phyloP scores from a whole-genome alignment of 2,113 vertebrate genomes.

The Morone saxatilis region DNA sequence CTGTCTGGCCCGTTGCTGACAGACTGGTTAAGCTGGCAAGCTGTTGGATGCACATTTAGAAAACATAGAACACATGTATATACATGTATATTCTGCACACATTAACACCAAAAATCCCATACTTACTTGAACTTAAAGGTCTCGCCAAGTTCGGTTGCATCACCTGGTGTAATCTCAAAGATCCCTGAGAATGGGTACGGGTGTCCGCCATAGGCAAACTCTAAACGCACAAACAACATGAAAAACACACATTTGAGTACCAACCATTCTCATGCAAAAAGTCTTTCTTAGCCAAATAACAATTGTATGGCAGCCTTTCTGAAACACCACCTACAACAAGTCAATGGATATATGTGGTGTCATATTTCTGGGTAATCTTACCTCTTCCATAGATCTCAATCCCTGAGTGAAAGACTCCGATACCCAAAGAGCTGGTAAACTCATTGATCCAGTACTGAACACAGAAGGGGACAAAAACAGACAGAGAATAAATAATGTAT shows the following conservation, averaged over 20 bases:
- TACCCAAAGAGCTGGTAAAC: constrained; percentile 97
- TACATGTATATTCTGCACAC: not conserved
- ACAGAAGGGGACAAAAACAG: constrained; percentile 12
- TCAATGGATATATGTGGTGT: not conserved
- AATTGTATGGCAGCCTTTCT: not conserved
- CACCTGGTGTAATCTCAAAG: constrained; percentile 98
- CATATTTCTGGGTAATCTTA: constrained; percentile 71
- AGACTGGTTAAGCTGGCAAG: not conserved
- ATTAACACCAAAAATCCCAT: not conserved
- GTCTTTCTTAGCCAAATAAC: not conserved
- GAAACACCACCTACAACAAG: constrained; percentile 8
- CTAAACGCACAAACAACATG: constrained; percentile 75
- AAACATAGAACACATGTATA: not conserved
- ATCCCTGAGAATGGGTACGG: constrained; percentile 99
- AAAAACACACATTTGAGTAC: not conserved
- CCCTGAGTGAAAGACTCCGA: constrained; percentile 99
- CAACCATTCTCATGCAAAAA: not conserved
- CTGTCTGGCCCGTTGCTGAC: not conserved
- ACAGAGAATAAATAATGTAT: not conserved
- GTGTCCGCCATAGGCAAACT: constrained; percentile 99
- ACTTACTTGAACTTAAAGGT: constrained; percentile 99
- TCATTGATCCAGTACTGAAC: constrained; percentile 99
- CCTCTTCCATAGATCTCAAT: constrained; percentile 99
- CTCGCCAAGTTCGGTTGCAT: constrained; percentile 96
- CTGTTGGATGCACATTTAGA: not conserved